Conservation (phyloP, 2,113 vertebrate genomes). For the Pseudorectes ferrugineus region DNA sequence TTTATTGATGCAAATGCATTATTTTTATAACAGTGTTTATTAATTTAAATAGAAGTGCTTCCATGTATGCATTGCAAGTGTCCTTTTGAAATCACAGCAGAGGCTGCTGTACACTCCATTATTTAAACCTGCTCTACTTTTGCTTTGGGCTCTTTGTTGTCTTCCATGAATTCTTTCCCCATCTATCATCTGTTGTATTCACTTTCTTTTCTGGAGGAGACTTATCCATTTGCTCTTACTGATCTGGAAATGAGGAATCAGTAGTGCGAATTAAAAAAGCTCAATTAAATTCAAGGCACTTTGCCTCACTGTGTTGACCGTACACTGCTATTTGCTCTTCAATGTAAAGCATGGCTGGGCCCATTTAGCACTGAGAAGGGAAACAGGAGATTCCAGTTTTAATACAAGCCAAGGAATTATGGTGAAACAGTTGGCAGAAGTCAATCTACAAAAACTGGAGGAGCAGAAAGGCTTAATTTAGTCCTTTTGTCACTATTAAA, state of each 20-base stretch:
- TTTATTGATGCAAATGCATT: constrained; percentile 27
- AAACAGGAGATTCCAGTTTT: not conserved
- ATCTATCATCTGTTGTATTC: not conserved
- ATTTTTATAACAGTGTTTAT: not conserved
- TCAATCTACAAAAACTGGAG: not conserved
- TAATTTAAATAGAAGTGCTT: constrained; percentile 12
- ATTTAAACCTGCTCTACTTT: constrained; percentile 35
- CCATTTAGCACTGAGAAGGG: not conserved
- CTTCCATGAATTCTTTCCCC: not conserved
- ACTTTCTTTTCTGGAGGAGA: not conserved
- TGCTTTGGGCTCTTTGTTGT: not conserved
- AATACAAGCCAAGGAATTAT: not conserved
- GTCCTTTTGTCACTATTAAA: not conserved
- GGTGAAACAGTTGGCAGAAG: not conserved
- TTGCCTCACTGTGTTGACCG: not conserved
- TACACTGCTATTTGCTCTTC: not conserved
- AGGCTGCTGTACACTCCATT: not conserved
- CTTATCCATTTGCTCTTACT: not conserved
- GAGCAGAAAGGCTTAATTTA: not conserved
- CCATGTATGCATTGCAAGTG: not conserved
- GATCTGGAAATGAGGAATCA: not conserved
- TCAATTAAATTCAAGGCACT: not conserved
- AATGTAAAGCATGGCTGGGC: not conserved
- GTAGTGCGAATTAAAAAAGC: not conserved
- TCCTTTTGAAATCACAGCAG: not conserved